These are phyloP conservation scores for Apolygus lucorum DNA, from an alignment of 1,140 invertebrate genomes.

Conservation along the genomic window DNA sequence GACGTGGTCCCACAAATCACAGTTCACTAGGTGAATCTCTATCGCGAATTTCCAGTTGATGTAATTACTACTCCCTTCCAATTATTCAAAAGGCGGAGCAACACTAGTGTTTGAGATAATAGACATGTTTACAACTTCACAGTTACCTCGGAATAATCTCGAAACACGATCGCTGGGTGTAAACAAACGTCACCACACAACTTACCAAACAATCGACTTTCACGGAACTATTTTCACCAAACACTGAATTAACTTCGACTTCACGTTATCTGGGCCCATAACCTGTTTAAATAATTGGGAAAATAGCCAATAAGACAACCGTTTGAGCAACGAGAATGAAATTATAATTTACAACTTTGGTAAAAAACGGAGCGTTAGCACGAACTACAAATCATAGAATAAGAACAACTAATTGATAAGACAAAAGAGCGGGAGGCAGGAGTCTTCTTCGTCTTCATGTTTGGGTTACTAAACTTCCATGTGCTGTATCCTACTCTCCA, in stretches of 20 bases:
- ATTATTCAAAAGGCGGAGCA: not conserved
- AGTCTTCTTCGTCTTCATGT: too few species aligned
- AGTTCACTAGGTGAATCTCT: not conserved
- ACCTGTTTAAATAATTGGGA: too few species aligned
- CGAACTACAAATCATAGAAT: too few species aligned
- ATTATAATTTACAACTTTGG: too few species aligned
- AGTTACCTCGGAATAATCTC: not conserved
- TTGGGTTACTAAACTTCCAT: too few species aligned
- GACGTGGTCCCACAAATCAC: not conserved
- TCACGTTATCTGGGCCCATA: too few species aligned
- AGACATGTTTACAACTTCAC: conserved; percentile 1
- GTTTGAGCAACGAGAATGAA: too few species aligned
- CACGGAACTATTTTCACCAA: not conserved
- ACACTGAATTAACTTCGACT: not conserved
- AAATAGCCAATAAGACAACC: too few species aligned
- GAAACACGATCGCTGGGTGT: not conserved
- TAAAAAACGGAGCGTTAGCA: too few species aligned
- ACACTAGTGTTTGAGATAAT: not conserved
- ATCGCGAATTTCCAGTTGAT: not conserved
- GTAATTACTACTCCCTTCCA: conserved; percentile 1
- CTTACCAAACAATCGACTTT: not conserved
- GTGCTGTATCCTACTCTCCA: too few species aligned
- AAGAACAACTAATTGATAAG: too few species aligned
- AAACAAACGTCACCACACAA: not conserved
- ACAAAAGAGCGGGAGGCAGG: too few species aligned